Evolutionary conservation across 2,797 vertebrate species (phyloP).

Genomic region (Cottoperca gobio): DNA sequence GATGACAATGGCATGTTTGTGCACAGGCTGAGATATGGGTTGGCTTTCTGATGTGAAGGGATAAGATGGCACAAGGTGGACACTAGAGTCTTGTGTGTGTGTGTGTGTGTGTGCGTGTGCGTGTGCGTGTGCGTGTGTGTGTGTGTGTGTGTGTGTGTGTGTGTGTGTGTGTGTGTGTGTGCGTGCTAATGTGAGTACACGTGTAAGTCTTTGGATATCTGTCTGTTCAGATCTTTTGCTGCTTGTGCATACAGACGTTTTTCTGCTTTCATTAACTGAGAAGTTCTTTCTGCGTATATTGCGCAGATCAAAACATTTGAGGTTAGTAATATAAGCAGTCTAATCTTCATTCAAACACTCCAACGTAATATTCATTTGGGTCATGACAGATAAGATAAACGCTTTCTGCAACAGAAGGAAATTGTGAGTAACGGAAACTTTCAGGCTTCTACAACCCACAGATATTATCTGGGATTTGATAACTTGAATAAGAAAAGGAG

Average conservation of each 20-base stretch:
- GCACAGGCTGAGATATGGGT: constrained; percentile 58
- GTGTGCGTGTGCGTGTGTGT: background rate
- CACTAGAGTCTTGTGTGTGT: constrained; percentile 26
- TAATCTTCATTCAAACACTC: constrained; percentile 29
- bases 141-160: background rate
- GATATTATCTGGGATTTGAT: constrained; percentile 53
- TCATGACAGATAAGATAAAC: constrained; percentile 51
- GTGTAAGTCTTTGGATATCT: constrained; percentile 1
- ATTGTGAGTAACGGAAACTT: constrained; percentile 51
- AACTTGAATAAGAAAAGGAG: constrained; percentile 46
- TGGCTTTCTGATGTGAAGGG: constrained; percentile 65
- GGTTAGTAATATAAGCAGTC: background rate
- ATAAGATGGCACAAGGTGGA: constrained; percentile 75
- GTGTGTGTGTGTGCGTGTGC: background rate
- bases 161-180: background rate
- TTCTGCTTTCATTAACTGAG: background rate
- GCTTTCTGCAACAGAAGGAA: constrained; percentile 53
- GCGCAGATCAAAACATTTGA: constrained; percentile 19
- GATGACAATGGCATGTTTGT: constrained; percentile 84
- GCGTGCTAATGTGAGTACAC: background rate
- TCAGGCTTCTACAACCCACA: constrained; percentile 48
- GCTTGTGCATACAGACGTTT: background rate
- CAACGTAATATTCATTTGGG: constrained; percentile 34
- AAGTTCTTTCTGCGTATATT: background rate
- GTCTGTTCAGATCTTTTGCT: constrained; percentile 4